phyloP scores from a whole-genome alignment of 2,113 vertebrate species.

The Terrapene triunguis region DNA sequence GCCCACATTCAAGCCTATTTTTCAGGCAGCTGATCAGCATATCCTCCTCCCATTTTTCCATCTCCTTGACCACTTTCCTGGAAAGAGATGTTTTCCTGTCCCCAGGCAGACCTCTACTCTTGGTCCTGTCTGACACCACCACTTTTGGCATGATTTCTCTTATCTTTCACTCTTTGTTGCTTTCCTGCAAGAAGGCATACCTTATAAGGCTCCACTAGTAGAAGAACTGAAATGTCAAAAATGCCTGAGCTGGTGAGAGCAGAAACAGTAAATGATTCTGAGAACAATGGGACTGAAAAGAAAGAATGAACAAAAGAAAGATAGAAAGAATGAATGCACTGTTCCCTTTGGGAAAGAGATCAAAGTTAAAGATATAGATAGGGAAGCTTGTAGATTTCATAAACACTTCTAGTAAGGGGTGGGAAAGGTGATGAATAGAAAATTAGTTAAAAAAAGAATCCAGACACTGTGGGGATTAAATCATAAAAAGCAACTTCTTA shows the following conservation, averaged over 20 bases:
- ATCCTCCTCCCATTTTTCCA: neutral
- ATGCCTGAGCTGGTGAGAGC: neutral
- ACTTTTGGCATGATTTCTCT: neutral
- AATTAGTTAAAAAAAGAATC: neutral
- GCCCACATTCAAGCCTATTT: rapidly evolving
- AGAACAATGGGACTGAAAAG: slow-evolving; percentile 20
- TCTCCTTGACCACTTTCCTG: neutral
- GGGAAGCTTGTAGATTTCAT: neutral
- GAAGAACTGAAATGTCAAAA: slow-evolving; percentile 25
- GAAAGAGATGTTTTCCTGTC: neutral
- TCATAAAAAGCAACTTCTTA: neutral
- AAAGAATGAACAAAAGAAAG: neutral
- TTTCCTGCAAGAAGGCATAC: neutral
- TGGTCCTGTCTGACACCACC: neutral
- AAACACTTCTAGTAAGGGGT: neutral
- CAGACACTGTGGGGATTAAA: neutral
- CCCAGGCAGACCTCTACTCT: neutral
- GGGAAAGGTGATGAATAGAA: neutral
- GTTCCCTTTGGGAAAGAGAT: neutral
- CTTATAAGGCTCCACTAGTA: neutral
- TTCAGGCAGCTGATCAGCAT: neutral
- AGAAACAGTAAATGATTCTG: neutral
- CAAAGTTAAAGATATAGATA: neutral
- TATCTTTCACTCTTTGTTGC: neutral
- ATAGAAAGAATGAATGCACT: neutral